Percentiles rank a stretch among this genome's conserved stretches.
These are phyloP conservation scores for Spermophilus dauricus DNA, from an alignment of 2,113 vertebrate species.

Conservation along the genomic window DNA sequence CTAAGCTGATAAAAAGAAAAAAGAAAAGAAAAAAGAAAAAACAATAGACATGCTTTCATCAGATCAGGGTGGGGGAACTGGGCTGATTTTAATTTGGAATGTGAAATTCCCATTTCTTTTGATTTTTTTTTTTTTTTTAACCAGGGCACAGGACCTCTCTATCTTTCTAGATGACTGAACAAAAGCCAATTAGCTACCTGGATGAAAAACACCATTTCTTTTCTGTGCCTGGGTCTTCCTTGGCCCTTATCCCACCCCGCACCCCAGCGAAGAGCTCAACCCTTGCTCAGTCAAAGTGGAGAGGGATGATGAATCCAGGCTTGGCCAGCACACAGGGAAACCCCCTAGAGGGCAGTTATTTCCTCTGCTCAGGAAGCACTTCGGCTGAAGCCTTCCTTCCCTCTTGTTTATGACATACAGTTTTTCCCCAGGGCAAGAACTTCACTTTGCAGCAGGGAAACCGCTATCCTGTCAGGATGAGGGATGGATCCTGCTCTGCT, in stretches of 20 bases:
- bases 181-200: neutral
- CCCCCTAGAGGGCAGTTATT: accelerated
- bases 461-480: neutral
- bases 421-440: neutral
- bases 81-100: constrained; percentile 2
- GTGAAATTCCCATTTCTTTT: constrained; percentile 32
- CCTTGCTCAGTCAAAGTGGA: neutral
- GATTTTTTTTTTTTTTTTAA: neutral
- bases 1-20: neutral
- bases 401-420: neutral
- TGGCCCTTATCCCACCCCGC: too few relatives aligned
- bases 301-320: neutral
- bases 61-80: neutral
- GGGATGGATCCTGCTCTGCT: neutral
- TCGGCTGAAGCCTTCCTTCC: neutral
- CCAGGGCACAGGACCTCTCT: neutral
- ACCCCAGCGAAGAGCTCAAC: neutral
- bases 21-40: neutral
- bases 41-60: neutral
- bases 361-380: neutral
- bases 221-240: neutral
- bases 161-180: neutral
- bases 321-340: neutral
- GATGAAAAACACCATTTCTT: neutral
- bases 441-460: neutral